Conservation (phyloP, 2,797 vertebrate genomes). For the Trachurus trachurus region DNA sequence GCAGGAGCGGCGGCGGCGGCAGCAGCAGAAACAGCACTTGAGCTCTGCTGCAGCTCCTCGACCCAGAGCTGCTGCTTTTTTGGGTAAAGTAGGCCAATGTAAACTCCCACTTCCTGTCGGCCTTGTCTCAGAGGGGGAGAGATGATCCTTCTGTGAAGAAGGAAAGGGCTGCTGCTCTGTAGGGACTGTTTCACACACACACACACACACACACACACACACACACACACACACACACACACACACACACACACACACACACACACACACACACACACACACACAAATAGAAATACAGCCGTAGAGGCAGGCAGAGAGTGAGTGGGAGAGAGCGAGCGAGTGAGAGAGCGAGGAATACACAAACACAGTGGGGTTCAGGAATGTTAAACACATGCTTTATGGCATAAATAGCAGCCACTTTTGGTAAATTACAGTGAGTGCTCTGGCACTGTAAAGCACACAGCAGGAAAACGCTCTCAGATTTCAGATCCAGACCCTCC, state of each 20-base stretch:
- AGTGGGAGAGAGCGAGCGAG: constrained; percentile 69
- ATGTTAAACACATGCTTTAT: constrained; percentile 91
- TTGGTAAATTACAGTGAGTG: constrained; percentile 91
- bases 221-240: constrained; percentile 67
- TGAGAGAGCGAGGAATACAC: constrained; percentile 81
- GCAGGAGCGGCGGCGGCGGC: constrained; percentile 41
- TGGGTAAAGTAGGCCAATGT: constrained; percentile 84
- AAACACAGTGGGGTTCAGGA: constrained; percentile 86
- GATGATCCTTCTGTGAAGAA: constrained; percentile 85
- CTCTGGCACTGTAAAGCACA: constrained; percentile 84
- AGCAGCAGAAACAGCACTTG: constrained; percentile 61
- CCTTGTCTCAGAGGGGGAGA: constrained; percentile 83
- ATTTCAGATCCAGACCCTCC: constrained; percentile 84
- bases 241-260: constrained; percentile 49
- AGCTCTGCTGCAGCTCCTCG: constrained; percentile 61
- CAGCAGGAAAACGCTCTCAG: constrained; percentile 85
- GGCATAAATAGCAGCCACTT: constrained; percentile 89
- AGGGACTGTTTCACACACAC: constrained; percentile 69
- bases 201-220: constrained; percentile 70
- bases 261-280: constrained; percentile 55
- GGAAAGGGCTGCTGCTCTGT: constrained; percentile 77
- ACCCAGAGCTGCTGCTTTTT: constrained; percentile 72
- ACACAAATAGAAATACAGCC: constrained; percentile 82
- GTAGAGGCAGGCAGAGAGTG: constrained; percentile 72
- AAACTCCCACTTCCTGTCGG: constrained; percentile 88